Base-by-base conservation (phyloP, 1,140 invertebrate genomes). In the Paraescarpia echinospica region DNA sequence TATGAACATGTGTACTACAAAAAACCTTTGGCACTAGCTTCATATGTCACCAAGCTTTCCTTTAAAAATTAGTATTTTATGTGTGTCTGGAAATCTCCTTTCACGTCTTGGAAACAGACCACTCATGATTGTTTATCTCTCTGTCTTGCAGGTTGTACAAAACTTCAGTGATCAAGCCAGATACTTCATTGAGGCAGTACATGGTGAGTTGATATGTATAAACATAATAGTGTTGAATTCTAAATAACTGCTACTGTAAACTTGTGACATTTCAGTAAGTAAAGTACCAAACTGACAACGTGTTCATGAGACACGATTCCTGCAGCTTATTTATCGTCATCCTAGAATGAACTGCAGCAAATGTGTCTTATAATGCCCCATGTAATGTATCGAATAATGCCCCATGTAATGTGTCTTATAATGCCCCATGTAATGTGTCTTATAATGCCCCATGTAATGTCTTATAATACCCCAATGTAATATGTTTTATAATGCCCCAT, bases 161-260 rank as follows among this genome's bases (percentile, higher is more conserved):
- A 92, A 92, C 91, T 59, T 92, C 35, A 35, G 33, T 34, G 91
- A 92, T 59, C 91, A 92, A 48, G 34, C 34, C 33, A 34, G 91
- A 33, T 92, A 92, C 48, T 92, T 48, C 48, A 92, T 92, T 22
- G 91, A 92, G 33, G 91, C 33, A 35, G 59, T 59, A 51, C 91
- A 92, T 12, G 91, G 91, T 92, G 34, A 41, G 91, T 90, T 22
- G 90, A 12, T 12, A 77, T 77, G 59, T 77, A 77, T 0, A 77
- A 18, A 27, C 8, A 77, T 77, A 77, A 22, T 27, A 77, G 2
- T 77, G 59, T 77, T 77, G 2, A 77, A 4, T 41, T 77, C 2
- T 77, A 77, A 31, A 27, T 77, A 31, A 31, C 8, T 27, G 22
- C 59, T 77, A 77, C 14, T 77, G 59, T 22, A 77, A 12, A 77